A percentile compares a stretch with the other conserved stretches of the same genome.
Evolutionary conservation across 1,140 invertebrate species (phyloP).

Genomic region (Ips nitidus): DNA sequence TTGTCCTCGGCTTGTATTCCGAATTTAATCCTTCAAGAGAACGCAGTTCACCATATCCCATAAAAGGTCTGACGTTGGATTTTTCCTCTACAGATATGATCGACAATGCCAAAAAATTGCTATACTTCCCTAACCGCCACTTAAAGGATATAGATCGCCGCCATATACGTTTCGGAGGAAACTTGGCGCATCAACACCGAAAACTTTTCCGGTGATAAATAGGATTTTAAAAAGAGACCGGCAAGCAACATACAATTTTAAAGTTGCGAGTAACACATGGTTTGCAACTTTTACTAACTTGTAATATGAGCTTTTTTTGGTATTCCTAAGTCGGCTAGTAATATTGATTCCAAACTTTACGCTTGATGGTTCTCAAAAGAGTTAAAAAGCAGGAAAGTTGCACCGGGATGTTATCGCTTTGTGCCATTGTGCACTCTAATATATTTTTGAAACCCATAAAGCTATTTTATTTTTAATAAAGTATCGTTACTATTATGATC

Average conservation of each 20-base stretch:
- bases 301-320: conserved; percentile 30
- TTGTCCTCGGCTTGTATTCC: not conserved
- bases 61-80: not conserved
- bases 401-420: not conserved
- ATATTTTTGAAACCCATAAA: not conserved
- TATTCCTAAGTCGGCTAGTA: conserved; percentile 35
- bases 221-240: conserved; percentile 30
- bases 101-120: not conserved
- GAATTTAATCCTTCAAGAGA: conserved; percentile 5
- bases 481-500: too few relatives aligned
- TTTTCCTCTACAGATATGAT: not conserved
- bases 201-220: conserved; percentile 18
- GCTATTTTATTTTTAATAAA: too few relatives aligned
- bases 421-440: not conserved
- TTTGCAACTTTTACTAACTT: conserved; percentile 30
- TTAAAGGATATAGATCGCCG: not conserved
- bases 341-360: conserved; percentile 44
- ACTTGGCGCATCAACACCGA: conserved; percentile 18
- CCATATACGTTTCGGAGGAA: not conserved
- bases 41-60: not conserved
- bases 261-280: conserved; percentile 36
- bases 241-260: conserved; percentile 32
- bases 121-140: not conserved
- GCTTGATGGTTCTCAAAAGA: conserved; percentile 44
- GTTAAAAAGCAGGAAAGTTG: conserved; percentile 14